Base-by-base conservation (phyloP, 2,888 invertebrate species). In the Plagodis dolabraria region DNA sequence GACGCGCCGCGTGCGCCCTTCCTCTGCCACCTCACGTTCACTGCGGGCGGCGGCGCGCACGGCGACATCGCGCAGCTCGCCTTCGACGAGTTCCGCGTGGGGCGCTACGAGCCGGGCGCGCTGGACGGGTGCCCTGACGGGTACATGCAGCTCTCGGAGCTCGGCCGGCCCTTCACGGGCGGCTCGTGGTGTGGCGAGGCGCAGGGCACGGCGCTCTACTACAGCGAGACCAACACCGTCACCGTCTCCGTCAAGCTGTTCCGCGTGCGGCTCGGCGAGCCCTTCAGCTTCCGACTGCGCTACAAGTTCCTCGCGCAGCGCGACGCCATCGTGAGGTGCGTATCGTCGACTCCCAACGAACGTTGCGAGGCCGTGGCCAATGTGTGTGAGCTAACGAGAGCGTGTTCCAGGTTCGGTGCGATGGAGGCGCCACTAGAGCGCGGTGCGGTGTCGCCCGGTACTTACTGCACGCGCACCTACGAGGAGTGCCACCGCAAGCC, bases 151-250 rank as follows among this genome's bases (percentile, higher is more conserved):
- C 94, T 97, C 69, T 96, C 97, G 74, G 97, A 97, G 91, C 94
- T 97, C 71, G 96, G 97, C 22, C 94, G 97, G 45, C 97, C 97
- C 11, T 97, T 97, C 90, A 97, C 97, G 35, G 97, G 97, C 47
- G 97, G 98, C 64, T 97, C 96, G 22, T 98, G 97, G 97, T 98
- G 98, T 86, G 98, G 97, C 58, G 94, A 95, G 57, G 96, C 97
- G 47, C 95, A 95, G 35, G 96, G 96, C 62, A 95, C 95, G 40
- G 96, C 97, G 59, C 95, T 97, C 55, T 97, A 97, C 88, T 97
- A 97, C 93, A 97, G 97, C 87, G 97, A 97, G 93, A 97, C 97
- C 57, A 96, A 96, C 76, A 97, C 97, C 44, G 97, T 97, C 68
- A 98, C 97, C 22, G 96, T 97, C 8, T 96, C 97, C 53, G 95